Evolutionary conservation across 2,888 invertebrate genomes (phyloP), one percentile per base, ranked within the genome.

Genomic region (Trypoxylon attenuatum): DNA sequence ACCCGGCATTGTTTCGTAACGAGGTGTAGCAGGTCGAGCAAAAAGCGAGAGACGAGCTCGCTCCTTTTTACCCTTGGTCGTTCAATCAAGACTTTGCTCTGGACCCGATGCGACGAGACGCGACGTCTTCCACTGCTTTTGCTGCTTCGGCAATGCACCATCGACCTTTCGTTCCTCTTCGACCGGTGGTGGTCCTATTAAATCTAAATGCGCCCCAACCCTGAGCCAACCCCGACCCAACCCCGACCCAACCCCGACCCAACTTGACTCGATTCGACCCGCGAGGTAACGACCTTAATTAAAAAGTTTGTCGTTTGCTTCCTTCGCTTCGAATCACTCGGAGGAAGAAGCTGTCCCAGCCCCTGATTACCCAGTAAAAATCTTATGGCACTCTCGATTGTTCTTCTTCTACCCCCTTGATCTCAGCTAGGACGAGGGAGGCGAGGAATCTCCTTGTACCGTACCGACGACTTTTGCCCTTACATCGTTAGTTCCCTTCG

Each of bases 251-350:
- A 21, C 27, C 39, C 45, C 42, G 13, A 51, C 60, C 51, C 50
- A 27, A 27, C 45, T 27, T n/a, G n/a, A 10, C 13, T 33, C 33
- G 10, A 33, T 33, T 13, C 13, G 33, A 33, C 13, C 33, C 10
- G 33, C 46, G 46, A 43, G 55, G 47, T 66, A 73, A 76, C 69
- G 66, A 64, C 43, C 61, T 73, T 73, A 76, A 76, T 76, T 76
- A 76, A 63, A 64, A 76, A 76, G 65, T 73, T 76, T 52, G 45
- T 56, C 58, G 52, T 47, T 64, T 42, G 47, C 56, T 47, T 63
- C 56, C 49, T 41, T 19, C 29, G n/a, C n/a, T n/a, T n/a, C n/a
- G n/a, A 10, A 29, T 22, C 16, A 53, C 15, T 2, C 8, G 8
- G n/a, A 2, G 6, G 21, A 10, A 2, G 22, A 33, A 15, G 22